A percentile compares a stretch with the other conserved stretches of the same genome.
These are phyloP conservation scores for Drosophila varians DNA, from an alignment of 1,140 invertebrate species.

Conservation along the genomic window DNA sequence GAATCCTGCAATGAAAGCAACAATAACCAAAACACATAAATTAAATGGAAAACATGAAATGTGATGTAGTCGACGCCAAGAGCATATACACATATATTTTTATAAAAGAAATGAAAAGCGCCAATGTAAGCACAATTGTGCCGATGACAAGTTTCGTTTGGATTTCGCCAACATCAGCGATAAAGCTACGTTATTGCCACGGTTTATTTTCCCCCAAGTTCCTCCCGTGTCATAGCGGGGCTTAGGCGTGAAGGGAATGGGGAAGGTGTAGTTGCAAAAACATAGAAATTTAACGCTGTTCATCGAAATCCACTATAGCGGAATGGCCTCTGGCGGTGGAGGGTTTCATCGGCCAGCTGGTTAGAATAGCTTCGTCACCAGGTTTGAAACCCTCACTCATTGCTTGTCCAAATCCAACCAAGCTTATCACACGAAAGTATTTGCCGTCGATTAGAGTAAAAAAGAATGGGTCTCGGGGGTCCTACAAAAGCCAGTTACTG, in stretches of 20 bases:
- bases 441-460: conserved; percentile 6
- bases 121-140: conserved; percentile 70
- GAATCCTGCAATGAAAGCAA: conserved; percentile 67
- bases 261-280: conserved; percentile 32
- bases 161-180: conserved; percentile 76
- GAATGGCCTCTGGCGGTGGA: conserved; percentile 12
- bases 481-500: conserved; percentile 8
- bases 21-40: conserved; percentile 46
- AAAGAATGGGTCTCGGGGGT: background rate
- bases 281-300: conserved; percentile 69
- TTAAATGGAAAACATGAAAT: conserved; percentile 81
- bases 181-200: conserved; percentile 61
- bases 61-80: conserved; percentile 57
- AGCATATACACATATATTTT: conserved; percentile 22
- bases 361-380: conserved; percentile 3
- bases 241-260: background rate
- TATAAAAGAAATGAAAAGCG: conserved; percentile 25
- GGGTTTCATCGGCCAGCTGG: conserved; percentile 31
- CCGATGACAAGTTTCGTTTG: conserved; percentile 78
- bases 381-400: background rate
- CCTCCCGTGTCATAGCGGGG: no score
- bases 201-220: no score
- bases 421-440: conserved; percentile 12
- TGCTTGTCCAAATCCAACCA: background rate
- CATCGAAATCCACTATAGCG: conserved; percentile 25